Evolutionary conservation across 1,140 invertebrate species (phyloP).

Genomic region (Hypothenemus hampei): DNA sequence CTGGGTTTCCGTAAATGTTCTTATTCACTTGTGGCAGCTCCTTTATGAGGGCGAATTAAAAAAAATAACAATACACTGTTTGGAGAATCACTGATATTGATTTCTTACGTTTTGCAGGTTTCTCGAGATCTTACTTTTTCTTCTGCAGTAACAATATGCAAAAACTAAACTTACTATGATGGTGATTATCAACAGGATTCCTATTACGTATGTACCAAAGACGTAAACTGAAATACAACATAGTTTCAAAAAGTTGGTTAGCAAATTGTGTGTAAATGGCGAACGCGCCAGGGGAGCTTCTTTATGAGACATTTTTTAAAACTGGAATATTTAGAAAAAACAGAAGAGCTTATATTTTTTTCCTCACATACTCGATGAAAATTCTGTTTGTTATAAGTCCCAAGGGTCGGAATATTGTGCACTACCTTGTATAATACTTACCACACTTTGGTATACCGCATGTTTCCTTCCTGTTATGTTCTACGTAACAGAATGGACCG

Average conservation of each 20-base stretch:
- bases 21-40: conserved; percentile 66
- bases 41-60: conserved; percentile 35
- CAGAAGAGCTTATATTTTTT: too few species aligned
- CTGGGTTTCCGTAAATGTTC: conserved; percentile 68
- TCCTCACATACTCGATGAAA: too few species aligned
- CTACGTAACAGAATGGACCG: conserved; percentile 91
- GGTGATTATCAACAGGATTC: conserved; percentile 46
- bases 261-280: too few species aligned
- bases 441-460: conserved; percentile 84
- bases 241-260: too few species aligned
- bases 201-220: conserved; percentile 58
- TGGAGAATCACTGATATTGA: too few species aligned
- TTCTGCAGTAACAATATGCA: conserved; percentile 51
- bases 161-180: conserved; percentile 45
- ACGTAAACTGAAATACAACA: conserved; percentile 47
- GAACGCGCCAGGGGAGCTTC: too few species aligned
- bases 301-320: too few species aligned
- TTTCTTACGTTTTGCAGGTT: conserved; percentile 56
- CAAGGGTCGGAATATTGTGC: too few species aligned
- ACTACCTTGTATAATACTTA: too few species aligned
- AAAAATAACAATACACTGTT: too few species aligned
- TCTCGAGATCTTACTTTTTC: conserved; percentile 52
- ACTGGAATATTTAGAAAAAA: too few species aligned
- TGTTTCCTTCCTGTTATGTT: conserved; percentile 64
- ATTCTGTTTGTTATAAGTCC: too few species aligned